These are phyloP conservation scores for Lepilemur ruficaudatus DNA, from an alignment of 2,797 vertebrate species.

Conservation along the genomic window DNA sequence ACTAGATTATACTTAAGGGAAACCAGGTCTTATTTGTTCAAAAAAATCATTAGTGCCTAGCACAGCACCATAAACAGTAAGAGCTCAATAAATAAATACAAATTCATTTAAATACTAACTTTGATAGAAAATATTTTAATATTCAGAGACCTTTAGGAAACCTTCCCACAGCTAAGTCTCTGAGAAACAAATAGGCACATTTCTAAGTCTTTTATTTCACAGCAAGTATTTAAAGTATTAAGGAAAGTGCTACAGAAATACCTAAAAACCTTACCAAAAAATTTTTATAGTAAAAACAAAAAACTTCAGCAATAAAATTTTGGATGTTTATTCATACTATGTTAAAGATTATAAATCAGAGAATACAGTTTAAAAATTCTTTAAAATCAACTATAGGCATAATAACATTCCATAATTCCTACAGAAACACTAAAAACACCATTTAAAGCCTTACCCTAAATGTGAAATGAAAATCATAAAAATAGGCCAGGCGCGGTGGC, in stretches of 20 bases:
- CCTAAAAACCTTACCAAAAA: background rate
- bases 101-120: constrained; percentile 4
- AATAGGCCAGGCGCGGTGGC: background rate
- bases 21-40: background rate
- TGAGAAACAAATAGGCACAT: constrained; percentile 7
- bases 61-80: background rate
- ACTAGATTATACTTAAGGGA: background rate
- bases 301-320: constrained; percentile 1
- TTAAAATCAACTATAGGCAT: background rate
- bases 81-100: background rate
- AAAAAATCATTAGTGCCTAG: background rate
- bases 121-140: background rate
- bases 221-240: background rate
- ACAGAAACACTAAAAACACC: background rate
- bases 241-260: background rate
- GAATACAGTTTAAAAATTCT: background rate
- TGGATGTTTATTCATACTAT: background rate
- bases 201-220: background rate
- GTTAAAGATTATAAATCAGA: constrained; percentile 39
- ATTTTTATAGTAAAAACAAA: constrained; percentile 40
- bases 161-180: background rate
- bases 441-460: background rate
- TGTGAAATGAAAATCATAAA: constrained; percentile 44
- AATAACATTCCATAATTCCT: background rate
- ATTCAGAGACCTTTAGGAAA: constrained; percentile 49